Percentiles rank a stretch among this genome's conserved stretches.
Evolutionary conservation across 2,113 vertebrate species (phyloP).

Genomic region (Empidonax alnorum): DNA sequence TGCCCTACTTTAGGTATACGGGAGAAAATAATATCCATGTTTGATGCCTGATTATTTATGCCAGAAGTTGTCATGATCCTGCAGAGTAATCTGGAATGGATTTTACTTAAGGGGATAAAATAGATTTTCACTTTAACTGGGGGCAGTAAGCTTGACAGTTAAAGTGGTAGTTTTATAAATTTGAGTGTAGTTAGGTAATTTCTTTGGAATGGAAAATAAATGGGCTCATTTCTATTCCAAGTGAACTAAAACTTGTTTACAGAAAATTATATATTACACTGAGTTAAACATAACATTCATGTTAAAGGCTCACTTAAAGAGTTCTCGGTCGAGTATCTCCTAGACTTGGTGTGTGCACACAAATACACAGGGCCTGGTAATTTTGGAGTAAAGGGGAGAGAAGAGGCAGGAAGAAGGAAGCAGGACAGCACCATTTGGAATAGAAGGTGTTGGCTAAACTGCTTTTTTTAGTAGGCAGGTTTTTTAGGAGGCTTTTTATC

Average conservation of each 20-base stretch:
- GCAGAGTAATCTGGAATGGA: conserved; percentile 42
- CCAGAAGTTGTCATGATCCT: conserved; percentile 45
- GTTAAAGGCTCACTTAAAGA: background rate
- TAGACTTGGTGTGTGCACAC: background rate
- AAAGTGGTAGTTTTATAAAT: conserved; percentile 4
- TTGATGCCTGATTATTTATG: conserved; percentile 29
- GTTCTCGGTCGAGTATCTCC: background rate
- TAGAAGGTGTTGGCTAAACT: background rate
- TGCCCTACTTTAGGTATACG: conserved; percentile 10
- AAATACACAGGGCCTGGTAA: background rate
- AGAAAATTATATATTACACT: background rate
- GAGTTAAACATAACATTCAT: background rate
- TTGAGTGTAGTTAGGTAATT: background rate
- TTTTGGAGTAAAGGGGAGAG: background rate
- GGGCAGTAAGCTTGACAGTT: conserved; percentile 19
- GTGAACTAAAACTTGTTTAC: background rate
- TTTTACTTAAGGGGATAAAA: conserved; percentile 50
- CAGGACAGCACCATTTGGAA: background rate
- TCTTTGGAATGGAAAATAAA: background rate
- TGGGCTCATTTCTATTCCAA: background rate
- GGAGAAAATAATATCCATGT: background rate
- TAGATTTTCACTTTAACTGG: conserved; percentile 3
- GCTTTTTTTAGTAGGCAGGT: background rate
- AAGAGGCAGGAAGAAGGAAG: background rate
- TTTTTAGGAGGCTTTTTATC: background rate